These are phyloP conservation scores for Argynnis bischoffii DNA, from an alignment of 2,888 invertebrate species.

Conservation along the genomic window DNA sequence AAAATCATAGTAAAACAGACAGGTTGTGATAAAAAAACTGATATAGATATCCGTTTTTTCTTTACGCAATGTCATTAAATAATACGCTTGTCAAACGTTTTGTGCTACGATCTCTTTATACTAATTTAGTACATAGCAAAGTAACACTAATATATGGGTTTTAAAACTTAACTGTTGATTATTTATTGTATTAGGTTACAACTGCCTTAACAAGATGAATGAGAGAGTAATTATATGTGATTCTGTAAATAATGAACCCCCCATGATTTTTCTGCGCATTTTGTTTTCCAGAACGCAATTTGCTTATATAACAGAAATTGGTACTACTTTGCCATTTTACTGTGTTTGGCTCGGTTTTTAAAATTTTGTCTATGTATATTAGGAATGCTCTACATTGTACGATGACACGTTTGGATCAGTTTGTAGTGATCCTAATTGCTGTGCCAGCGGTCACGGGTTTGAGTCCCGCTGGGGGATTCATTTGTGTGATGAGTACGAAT, in stretches of 20 bases:
- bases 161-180: conserved; percentile 2
- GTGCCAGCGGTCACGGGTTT: too few species aligned
- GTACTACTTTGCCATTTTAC: too few species aligned
- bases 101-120: background rate
- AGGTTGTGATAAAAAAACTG: too few species aligned
- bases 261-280: background rate
- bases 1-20: too few species aligned
- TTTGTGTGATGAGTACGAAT: too few species aligned
- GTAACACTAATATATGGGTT: conserved; percentile 2
- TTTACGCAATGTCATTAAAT: background rate
- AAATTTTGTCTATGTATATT: too few species aligned
- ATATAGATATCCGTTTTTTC: too few species aligned
- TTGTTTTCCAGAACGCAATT: conserved; percentile 2
- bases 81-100: background rate
- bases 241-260: background rate
- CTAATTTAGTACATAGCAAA: background rate
- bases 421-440: too few species aligned
- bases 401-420: too few species aligned
- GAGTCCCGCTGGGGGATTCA: too few species aligned
- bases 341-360: too few species aligned
- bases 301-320: background rate
- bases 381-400: too few species aligned
- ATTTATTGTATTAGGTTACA: background rate
- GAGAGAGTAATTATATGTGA: conserved; percentile 2
- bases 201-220: conserved; percentile 1